These are phyloP conservation scores for Temnothorax longispinosus DNA, from an alignment of 1,140 invertebrate genomes.

Conservation along the genomic window DNA sequence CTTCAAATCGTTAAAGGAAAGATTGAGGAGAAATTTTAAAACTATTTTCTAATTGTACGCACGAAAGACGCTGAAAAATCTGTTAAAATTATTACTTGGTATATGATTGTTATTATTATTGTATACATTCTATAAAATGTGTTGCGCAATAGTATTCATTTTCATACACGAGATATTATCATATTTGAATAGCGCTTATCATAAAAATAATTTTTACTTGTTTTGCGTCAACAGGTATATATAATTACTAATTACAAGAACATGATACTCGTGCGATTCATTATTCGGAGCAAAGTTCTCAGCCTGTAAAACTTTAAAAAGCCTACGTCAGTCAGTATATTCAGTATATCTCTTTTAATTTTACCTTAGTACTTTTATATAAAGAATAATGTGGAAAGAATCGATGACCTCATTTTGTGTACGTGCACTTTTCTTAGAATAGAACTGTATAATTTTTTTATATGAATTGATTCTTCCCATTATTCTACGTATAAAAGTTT, in stretches of 20 bases:
- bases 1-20: background rate
- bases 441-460: background rate
- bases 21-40: background rate
- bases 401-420: constrained; percentile 18
- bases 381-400: background rate
- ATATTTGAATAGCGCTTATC: background rate
- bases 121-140: background rate
- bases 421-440: background rate
- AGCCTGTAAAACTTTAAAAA: constrained; percentile 3
- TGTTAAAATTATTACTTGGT: background rate
- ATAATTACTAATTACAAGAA: constrained; percentile 6
- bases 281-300: background rate
- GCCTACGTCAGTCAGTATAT: background rate
- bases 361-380: background rate
- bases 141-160: background rate
- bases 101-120: background rate
- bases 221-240: background rate
- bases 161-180: background rate
- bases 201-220: background rate
- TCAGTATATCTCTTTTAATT: background rate
- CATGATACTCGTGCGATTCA: background rate
- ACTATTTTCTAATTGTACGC: background rate
- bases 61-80: background rate
- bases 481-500: background rate
- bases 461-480: background rate